These are phyloP conservation scores for Papilio dardanus DNA, from an alignment of 1,140 invertebrate genomes.

Conservation along the genomic window DNA sequence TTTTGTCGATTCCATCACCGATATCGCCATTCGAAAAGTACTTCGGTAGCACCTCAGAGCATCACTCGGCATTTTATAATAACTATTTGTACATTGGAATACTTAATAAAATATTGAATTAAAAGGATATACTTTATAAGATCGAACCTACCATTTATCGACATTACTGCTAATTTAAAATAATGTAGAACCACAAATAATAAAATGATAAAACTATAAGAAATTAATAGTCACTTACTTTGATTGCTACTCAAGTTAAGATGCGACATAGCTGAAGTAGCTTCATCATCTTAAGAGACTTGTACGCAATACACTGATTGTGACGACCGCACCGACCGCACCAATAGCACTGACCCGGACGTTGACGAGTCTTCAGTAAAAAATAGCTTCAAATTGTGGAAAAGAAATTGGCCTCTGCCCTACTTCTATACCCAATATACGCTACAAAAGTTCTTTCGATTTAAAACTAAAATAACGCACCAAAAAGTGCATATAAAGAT, in stretches of 20 bases:
- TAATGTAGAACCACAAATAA: too few species aligned
- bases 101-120: too few species aligned
- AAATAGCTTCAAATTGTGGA: conserved; percentile 4
- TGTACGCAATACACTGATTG: background rate
- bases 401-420: background rate
- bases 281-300: background rate
- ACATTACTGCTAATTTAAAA: too few species aligned
- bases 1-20: too few species aligned
- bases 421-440: background rate
- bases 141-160: too few species aligned
- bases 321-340: background rate
- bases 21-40: too few species aligned
- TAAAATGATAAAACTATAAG: background rate
- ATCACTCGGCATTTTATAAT: background rate
- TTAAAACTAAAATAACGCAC: background rate
- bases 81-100: background rate
- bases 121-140: too few species aligned
- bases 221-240: background rate
- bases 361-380: background rate
- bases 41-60: too few species aligned
- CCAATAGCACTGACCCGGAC: background rate
- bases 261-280: background rate
- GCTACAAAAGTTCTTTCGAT: background rate
- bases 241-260: background rate
- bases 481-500: too few species aligned